Conservation (phyloP, 2,113 vertebrate species). For the Ciconia stormi region DNA sequence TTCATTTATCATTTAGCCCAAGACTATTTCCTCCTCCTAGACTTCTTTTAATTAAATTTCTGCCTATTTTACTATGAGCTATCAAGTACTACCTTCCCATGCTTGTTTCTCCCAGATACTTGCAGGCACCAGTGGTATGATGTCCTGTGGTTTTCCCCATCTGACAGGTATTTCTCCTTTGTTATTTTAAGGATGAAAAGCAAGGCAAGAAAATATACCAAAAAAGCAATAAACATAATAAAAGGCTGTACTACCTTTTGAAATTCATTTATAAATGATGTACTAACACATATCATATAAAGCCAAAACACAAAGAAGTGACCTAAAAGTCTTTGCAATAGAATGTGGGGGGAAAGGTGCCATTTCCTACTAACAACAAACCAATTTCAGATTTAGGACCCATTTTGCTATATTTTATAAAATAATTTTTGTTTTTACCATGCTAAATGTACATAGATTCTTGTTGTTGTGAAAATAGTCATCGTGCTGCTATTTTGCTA, state of each 20-base stretch:
- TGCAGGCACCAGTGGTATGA: neutral
- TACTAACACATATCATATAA: neutral
- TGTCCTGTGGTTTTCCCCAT: neutral
- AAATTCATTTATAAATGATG: neutral
- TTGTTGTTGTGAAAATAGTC: neutral
- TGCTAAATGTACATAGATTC: neutral
- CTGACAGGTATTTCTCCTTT: neutral
- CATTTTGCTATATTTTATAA: neutral
- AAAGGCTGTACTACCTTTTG: neutral
- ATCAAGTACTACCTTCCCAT: neutral
- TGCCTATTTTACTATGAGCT: neutral
- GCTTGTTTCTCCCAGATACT: neutral
- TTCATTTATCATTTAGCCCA: neutral
- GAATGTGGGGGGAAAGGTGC: neutral
- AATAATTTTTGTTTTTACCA: neutral
- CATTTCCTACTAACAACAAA: neutral
- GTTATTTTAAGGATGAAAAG: neutral
- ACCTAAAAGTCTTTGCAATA: neutral
- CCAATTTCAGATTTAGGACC: neutral
- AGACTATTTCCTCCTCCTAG: neutral
- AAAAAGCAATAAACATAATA: neutral
- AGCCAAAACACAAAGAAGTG: neutral
- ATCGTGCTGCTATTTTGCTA: neutral
- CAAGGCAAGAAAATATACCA: neutral
- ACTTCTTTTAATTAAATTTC: neutral